Base-by-base conservation (phyloP, 1,140 invertebrate genomes). In the Caenorhabditis latens region DNA sequence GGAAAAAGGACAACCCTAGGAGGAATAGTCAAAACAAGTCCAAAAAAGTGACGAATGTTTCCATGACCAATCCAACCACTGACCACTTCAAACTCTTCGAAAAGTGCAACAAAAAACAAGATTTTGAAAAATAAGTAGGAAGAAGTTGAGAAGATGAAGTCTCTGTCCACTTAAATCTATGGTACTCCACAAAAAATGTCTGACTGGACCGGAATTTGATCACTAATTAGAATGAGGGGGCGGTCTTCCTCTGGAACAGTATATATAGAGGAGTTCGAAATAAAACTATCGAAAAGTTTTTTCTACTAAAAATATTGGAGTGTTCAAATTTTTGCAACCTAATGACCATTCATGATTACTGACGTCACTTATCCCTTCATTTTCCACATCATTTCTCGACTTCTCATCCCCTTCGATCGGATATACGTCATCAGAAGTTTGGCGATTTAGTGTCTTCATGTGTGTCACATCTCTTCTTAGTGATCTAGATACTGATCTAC, bases 401-500 rank as follows among this genome's bases (percentile, higher is more conserved):
- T 40, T 8, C 61, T 32, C 9, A 7, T 9, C 57, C 11, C 40
- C 65, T 13, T 24, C 65, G 32, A 32, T 32, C 32, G 32, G 32
- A 32, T 32, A 32, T 71, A 71, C 65, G 65, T 71, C 65, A 71
- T 19, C 13, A 71, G 65, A 71, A 71, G 65, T 71, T 71, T 71
- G 65, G 65, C 65, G 65, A 71, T 71, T 71, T 71, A 53, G 50
- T 16, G 8, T 71, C 13, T 71, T n/a, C 65, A 71, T 43, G 65
- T 5, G 32, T 32, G 32, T 71, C 19, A 19, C 46, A 46, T 71
- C 40, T 71, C 65, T 71, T 43, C 8, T 16, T 46, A 19, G 65
- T 71, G 65, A 46, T 71, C 65, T 71, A 71, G 65, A 71, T 71
- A 71, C 65, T 71, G 65, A 71, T 71, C 65, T 71, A n/a, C 42